Percentiles rank a stretch among this genome's conserved stretches.
These are phyloP conservation scores for Cydia fagiglandana DNA, from an alignment of 1,140 invertebrate genomes.

Conservation along the genomic window DNA sequence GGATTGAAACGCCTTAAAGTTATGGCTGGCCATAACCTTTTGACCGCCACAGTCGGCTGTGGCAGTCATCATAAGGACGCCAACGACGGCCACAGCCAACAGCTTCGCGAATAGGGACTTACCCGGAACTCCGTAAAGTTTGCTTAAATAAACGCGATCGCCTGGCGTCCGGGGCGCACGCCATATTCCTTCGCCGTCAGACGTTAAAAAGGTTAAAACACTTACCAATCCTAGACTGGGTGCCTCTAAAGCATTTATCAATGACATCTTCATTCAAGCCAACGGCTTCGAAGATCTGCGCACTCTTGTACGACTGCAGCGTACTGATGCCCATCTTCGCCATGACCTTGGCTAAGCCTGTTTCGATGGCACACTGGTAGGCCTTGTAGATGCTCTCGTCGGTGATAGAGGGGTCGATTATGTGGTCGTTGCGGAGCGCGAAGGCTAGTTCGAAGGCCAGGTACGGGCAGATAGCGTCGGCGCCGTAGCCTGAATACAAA, in stretches of 20 bases:
- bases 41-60: too few relatives aligned
- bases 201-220: constrained; percentile 24
- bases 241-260: constrained; percentile 96
- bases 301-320: constrained; percentile 99
- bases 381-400: constrained; percentile 92
- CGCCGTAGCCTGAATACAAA: constrained; percentile 88
- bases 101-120: too few relatives aligned
- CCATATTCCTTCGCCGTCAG: too few relatives aligned
- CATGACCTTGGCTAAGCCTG: constrained; percentile 95
- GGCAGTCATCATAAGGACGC: too few relatives aligned
- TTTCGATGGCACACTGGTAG: constrained; percentile 85
- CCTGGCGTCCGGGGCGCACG: too few relatives aligned
- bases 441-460: constrained; percentile 96
- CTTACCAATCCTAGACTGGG: constrained; percentile 91
- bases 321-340: constrained; percentile 99
- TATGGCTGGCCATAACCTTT: too few relatives aligned
- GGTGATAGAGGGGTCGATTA: constrained; percentile 86
- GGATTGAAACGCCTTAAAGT: too few relatives aligned
- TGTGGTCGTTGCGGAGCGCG: constrained; percentile 88
- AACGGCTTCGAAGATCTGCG: constrained; percentile 99
- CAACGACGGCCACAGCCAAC: too few relatives aligned
- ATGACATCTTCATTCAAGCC: constrained; percentile 95
- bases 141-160: too few relatives aligned
- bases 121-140: too few relatives aligned
- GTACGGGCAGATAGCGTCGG: constrained; percentile 98